Conservation (phyloP, 2,888 invertebrate species). For the Galeopsomyia nigrocyanea region DNA sequence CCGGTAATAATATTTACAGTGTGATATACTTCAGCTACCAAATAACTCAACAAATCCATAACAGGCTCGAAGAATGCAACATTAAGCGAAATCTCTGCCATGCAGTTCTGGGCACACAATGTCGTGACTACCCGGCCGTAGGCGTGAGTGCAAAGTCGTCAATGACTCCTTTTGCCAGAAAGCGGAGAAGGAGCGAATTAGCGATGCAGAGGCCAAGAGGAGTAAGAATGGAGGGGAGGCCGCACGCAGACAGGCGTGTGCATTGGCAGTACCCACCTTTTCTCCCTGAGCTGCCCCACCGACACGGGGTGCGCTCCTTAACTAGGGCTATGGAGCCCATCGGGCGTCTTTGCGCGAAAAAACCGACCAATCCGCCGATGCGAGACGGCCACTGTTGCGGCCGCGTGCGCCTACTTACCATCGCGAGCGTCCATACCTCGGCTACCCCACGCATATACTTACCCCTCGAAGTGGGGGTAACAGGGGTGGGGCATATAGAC, state of each 20-base stretch:
- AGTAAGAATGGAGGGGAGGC: neutral
- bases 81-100: too few species aligned
- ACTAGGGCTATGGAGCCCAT: constrained; percentile 68
- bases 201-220: neutral
- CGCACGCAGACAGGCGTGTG: constrained; percentile 38
- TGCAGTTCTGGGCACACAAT: too few species aligned
- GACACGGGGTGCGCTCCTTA: constrained; percentile 51
- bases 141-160: constrained; percentile 26
- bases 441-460: neutral
- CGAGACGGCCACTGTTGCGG: constrained; percentile 67
- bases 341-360: constrained; percentile 59
- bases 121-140: constrained; percentile 4
- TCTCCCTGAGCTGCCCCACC: constrained; percentile 50
- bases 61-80: too few species aligned
- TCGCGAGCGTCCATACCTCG: constrained; percentile 40
- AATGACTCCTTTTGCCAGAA: constrained; percentile 9
- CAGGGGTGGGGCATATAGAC: constrained; percentile 26
- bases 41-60: too few species aligned
- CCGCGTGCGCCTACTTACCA: constrained; percentile 55
- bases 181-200: neutral
- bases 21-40: too few species aligned
- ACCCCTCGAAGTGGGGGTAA: constrained; percentile 7
- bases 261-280: constrained; percentile 27
- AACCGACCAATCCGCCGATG: constrained; percentile 68
- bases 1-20: too few species aligned